Conservation (phyloP, 2,113 vertebrate genomes). For the Crotalus viridis region DNA sequence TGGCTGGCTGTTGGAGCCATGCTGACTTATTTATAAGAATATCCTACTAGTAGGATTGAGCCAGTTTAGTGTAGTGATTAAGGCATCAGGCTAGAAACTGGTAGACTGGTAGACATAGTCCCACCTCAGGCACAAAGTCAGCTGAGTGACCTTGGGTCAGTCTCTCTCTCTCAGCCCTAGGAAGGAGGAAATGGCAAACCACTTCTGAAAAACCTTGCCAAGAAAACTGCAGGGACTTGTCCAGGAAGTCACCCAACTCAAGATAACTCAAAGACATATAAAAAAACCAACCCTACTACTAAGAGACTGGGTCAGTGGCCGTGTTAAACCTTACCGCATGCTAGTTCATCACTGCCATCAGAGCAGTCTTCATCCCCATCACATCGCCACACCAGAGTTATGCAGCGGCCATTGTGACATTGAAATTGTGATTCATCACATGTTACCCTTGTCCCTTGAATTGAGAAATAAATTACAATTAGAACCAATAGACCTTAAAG, state of each 20-base stretch:
- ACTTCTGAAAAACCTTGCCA: neutral
- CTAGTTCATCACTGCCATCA: constrained; percentile 88
- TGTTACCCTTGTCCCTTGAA: constrained; percentile 78
- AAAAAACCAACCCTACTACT: neutral
- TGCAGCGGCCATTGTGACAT: constrained; percentile 92
- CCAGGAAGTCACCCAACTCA: neutral
- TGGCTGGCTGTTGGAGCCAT: neutral
- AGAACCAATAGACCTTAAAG: neutral
- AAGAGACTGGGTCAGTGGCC: neutral
- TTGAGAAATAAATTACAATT: constrained; percentile 5
- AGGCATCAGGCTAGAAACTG: neutral
- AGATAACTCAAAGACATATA: neutral
- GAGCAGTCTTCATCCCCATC: constrained; percentile 93
- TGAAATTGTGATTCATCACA: constrained; percentile 91
- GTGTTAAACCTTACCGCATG: constrained; percentile 82
- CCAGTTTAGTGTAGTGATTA: neutral
- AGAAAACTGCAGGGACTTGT: neutral
- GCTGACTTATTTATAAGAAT: neutral
- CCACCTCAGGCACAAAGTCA: neutral
- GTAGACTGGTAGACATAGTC: neutral
- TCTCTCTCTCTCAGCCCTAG: neutral
- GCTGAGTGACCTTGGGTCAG: neutral
- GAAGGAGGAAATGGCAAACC: neutral
- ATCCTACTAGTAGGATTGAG: neutral
- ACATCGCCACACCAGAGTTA: constrained; percentile 90